Evolutionary conservation across 2,888 invertebrate genomes (phyloP).

Genomic region (Nymphalis polychloros): DNA sequence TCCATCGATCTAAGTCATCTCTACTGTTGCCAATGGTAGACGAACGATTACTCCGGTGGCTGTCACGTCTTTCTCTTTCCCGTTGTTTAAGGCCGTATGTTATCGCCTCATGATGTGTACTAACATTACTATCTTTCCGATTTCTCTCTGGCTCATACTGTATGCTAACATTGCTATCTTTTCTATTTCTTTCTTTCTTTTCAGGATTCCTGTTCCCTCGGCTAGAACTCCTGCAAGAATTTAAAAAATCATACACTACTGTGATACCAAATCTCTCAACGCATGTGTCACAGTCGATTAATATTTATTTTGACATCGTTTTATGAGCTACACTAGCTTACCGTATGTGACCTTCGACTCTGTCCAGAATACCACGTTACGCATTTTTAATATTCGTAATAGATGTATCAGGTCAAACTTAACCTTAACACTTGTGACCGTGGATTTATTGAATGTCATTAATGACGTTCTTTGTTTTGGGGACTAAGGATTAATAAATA

Average conservation of each 20-base stretch:
- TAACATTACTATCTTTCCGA: constrained; percentile 68
- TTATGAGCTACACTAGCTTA: no score
- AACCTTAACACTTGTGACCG: no score
- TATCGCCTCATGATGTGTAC: constrained; percentile 64
- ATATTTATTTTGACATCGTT: no score
- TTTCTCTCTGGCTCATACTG: constrained; percentile 61
- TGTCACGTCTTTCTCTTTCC: constrained; percentile 68
- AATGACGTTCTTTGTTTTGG: no score
- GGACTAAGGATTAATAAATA: no score
- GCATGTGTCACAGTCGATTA: no score
- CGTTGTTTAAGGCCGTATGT: constrained; percentile 58
- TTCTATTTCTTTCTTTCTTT: constrained; percentile 66
- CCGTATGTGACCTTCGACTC: no score
- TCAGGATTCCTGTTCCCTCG: constrained; percentile 68
- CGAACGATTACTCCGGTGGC: constrained; percentile 72
- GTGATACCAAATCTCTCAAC: not conserved
- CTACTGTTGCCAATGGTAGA: constrained; percentile 75
- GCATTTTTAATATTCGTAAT: no score
- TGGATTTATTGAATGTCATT: no score
- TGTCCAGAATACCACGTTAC: no score
- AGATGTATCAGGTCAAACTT: no score
- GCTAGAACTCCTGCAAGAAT: constrained; percentile 66
- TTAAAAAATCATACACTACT: not conserved
- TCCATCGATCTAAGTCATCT: constrained; percentile 75
- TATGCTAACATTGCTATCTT: constrained; percentile 68